A percentile compares a stretch with the other conserved stretches of the same genome.
Conservation (phyloP, 2,797 vertebrate species). For the Aulostomus chinensis region DNA sequence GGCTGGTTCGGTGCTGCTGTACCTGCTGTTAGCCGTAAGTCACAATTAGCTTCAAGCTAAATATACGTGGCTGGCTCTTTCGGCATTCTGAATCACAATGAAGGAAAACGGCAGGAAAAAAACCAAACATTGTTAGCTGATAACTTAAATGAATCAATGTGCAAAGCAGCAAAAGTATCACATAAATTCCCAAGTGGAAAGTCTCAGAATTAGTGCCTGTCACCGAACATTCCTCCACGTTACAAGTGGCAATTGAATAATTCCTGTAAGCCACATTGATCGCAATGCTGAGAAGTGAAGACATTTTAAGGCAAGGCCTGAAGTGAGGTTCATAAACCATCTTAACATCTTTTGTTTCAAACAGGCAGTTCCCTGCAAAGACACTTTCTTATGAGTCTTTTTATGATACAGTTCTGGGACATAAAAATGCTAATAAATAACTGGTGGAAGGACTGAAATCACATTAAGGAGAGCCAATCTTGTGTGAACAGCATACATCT, state of each 20-base stretch:
- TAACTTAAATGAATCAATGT: no score
- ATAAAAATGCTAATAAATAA: conserved; percentile 49
- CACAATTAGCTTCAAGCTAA: no score
- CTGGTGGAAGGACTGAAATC: conserved; percentile 37
- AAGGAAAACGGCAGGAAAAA: no score
- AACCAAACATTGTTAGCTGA: no score
- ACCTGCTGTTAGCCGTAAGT: no score
- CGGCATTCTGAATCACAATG: no score
- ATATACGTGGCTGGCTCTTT: no score
- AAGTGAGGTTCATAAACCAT: conserved; percentile 25
- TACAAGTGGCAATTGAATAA: background rate
- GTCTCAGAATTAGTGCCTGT: no score
- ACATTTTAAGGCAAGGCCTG: conserved; percentile 10
- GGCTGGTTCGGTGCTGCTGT: no score
- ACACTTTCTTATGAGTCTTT: conserved; percentile 29
- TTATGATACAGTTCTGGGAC: conserved; percentile 38
- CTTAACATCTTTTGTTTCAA: conserved; percentile 24
- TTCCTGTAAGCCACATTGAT: conserved; percentile 1
- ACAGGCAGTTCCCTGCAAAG: conserved; percentile 5
- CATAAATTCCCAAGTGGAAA: background rate
- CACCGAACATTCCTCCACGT: background rate
- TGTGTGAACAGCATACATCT: conserved; percentile 40
- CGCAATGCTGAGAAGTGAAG: conserved; percentile 6
- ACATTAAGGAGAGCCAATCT: conserved; percentile 46
- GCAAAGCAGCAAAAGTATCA: no score